Evolutionary conservation across 2,888 invertebrate species (phyloP), one percentile per base, ranked within the genome.

Genomic region (Harpagoxenus sublaevis): DNA sequence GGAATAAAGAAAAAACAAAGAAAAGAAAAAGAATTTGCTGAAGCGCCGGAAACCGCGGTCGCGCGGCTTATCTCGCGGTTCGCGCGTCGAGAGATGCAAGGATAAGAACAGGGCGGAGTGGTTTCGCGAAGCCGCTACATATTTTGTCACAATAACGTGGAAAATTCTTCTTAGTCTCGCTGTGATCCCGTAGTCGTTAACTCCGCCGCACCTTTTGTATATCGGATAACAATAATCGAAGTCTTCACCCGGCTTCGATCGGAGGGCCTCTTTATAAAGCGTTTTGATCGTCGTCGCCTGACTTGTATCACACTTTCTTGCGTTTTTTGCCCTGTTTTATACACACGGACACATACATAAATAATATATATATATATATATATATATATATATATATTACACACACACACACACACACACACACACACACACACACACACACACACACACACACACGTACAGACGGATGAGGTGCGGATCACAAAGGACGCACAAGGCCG

Each of bases 131-230:
- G 57, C 71, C 35, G 86, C 86, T 91, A 23, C 23, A 23, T 23
- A 89, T 89, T 90, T 89, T 88, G 84, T 91, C 89, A 89, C 83
- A 84, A 55, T 68, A 55, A 68, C 68, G 55, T 86, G 88, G 79
- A 87, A 89, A 91, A 90, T 91, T 89, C 83, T 88, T 90, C 83
- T 88, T 90, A 91, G 89, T 92, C 91, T 92, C 89, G 89, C 93
- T 93, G 93, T 93, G 93, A 93, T 93, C 92, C 91, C 89, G 90
- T 93, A 93, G 91, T 90, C 92, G 89, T 92, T 92, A 92, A 93
- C 86, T 68, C 15, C 87, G 86, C 89, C 87, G 86, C 89, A 87
- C 85, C 90, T 92, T 91, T 92, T 88, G 88, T 91, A 90, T 90
- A 66, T 77, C 70, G 82, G 45, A 81, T 84, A 84, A 82, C 53